Conservation (phyloP, 2,113 vertebrate species). For the Coregonus clupeaformis region DNA sequence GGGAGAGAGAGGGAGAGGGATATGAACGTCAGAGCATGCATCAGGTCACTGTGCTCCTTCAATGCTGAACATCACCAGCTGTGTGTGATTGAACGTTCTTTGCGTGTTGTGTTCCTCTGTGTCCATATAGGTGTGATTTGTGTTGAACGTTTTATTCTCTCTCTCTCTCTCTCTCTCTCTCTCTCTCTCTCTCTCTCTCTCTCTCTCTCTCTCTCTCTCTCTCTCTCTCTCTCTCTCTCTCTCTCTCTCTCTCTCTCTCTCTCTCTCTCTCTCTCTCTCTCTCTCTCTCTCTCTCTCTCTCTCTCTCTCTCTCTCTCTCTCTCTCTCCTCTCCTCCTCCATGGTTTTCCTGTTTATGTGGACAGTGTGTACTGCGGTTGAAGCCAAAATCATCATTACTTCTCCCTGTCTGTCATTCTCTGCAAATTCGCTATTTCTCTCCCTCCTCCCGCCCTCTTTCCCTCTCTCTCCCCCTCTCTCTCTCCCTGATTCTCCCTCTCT, state of each 20-base stretch:
- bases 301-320: slow-evolving; percentile 31
- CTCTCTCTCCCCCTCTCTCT: not conserved
- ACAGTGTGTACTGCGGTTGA: slow-evolving; percentile 35
- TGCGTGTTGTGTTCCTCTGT: slow-evolving; percentile 14
- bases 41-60: not conserved
- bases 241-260: slow-evolving; percentile 31
- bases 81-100: slow-evolving; percentile 12
- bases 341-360: slow-evolving; percentile 64
- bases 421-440: not conserved
- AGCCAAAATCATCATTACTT: not conserved
- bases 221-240: slow-evolving; percentile 40
- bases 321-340: slow-evolving; percentile 22
- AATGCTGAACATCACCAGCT: no score
- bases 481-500: not conserved
- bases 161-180: slow-evolving; percentile 41
- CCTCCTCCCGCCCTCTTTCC: not conserved
- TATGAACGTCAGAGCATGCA: not conserved
- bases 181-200: slow-evolving; percentile 40
- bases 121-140: slow-evolving; percentile 46
- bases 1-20: not conserved
- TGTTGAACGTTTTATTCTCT: slow-evolving; percentile 49
- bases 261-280: slow-evolving; percentile 33
- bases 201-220: slow-evolving; percentile 42
- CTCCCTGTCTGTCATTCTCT: not conserved
- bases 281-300: slow-evolving; percentile 30